Conservation (phyloP, 1,140 invertebrate species). For the Cherax destructor region DNA sequence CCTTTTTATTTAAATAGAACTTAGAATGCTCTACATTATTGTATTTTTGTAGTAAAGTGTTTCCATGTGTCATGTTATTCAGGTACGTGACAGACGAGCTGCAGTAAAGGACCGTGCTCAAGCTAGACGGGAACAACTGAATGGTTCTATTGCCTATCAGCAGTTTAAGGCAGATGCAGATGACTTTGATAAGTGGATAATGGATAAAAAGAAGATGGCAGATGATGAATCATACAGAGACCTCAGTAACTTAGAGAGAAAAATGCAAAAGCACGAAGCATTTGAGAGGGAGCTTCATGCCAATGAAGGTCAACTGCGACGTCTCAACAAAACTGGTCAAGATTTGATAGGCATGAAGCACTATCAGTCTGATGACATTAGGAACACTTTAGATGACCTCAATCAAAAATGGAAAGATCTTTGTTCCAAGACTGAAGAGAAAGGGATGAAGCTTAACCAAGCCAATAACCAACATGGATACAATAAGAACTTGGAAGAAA, state of each 20-base stretch:
- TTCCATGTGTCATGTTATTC: conserved; percentile 70
- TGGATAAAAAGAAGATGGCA: conserved; percentile 93
- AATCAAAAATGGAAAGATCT: conserved; percentile 86
- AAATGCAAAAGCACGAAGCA: conserved; percentile 97
- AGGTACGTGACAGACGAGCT: conserved; percentile 84
- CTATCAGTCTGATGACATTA: conserved; percentile 68
- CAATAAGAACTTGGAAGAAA: conserved; percentile 83
- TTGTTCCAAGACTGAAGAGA: conserved; percentile 84
- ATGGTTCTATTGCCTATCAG: conserved; percentile 87
- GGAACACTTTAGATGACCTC: conserved; percentile 80
- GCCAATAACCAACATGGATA: conserved; percentile 87
- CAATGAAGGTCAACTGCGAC: conserved; percentile 90
- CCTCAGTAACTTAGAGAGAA: conserved; percentile 91
- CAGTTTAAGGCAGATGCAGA: conserved; percentile 92
- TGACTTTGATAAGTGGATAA: conserved; percentile 91
- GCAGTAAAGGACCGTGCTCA: conserved; percentile 85
- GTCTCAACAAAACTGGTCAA: conserved; percentile 84
- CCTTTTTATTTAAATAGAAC: too few species aligned
- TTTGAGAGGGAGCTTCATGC: conserved; percentile 95
- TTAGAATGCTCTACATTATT: too few species aligned
- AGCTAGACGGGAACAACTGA: conserved; percentile 83
- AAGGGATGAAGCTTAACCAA: conserved; percentile 87
- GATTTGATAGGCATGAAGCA: conserved; percentile 71
- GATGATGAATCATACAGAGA: conserved; percentile 95
- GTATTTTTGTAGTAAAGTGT: too few species aligned